These are phyloP conservation scores for Remorina albescens DNA, from an alignment of 2,797 vertebrate genomes.

Conservation along the genomic window DNA sequence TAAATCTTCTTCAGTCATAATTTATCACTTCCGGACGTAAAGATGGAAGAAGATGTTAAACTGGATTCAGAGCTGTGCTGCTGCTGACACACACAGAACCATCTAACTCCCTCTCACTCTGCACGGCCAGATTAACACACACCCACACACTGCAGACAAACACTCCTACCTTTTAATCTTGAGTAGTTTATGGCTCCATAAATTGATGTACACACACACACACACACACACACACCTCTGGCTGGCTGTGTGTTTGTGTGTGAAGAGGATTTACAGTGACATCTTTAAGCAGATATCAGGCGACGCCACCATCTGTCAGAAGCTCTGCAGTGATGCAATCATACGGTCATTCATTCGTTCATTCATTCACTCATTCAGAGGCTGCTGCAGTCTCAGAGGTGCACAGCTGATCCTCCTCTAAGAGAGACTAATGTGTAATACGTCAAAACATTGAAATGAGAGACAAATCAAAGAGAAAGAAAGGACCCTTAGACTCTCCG, in stretches of 20 bases:
- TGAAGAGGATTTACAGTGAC: constrained; percentile 29
- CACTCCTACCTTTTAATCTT: constrained; percentile 37
- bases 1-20: too few species aligned
- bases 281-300: constrained; percentile 47
- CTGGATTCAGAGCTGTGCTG: constrained; percentile 29
- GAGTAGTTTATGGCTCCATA: constrained; percentile 27
- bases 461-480: too few species aligned
- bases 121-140: constrained; percentile 38
- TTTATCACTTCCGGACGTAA: too few species aligned
- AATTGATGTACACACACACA: constrained; percentile 10
- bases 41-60: neutral
- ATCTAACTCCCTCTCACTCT: constrained; percentile 19
- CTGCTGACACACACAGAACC: constrained; percentile 27
- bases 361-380: constrained; percentile 8
- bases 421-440: too few species aligned
- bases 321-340: constrained; percentile 3
- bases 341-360: neutral
- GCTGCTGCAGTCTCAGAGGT: too few species aligned
- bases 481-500: too few species aligned
- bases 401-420: too few species aligned
- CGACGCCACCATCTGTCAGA: constrained; percentile 49
- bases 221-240: constrained; percentile 26
- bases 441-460: too few species aligned
- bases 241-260: constrained; percentile 16
- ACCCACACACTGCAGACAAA: constrained; percentile 19